Evolutionary conservation across 2,113 vertebrate genomes (phyloP), one percentile per base, ranked within the genome.

Genomic region (Meriones unguiculatus): DNA sequence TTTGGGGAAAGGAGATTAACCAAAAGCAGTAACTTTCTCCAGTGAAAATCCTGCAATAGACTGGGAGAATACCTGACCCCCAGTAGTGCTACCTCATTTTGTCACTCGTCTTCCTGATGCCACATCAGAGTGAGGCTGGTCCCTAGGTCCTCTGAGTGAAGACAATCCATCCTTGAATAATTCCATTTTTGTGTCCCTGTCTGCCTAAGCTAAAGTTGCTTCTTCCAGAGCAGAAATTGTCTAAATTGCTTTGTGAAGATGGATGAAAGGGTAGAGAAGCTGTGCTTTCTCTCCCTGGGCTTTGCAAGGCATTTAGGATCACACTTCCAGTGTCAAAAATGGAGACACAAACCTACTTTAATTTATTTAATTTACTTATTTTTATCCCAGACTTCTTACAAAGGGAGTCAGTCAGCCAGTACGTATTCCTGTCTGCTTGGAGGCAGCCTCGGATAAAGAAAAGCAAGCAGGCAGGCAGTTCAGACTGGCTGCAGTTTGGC

Each of bases 311-410:
- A 91, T 73, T 90, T 78, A 95, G 41, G 65, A 89, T 91, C 67
- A 54, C 41, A 89, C 64, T 82, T 30, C 6, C 65, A 62, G 88
- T 75, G 67, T 69, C 78, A 88, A 90, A 94, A 65, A 89, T 89
- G 87, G 72, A 96, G 89, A 80, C 35, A 76, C 54, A 90, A 96
- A 86, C 67, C 93, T 89, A 87, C 75, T 95, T 92, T 76, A 92
- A 72, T 92, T 93, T 30, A 90, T 72, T 94, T 93, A 81, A 76
- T 93, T 97, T 89, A n/a, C 94, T 92, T 81, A 81, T 85, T 92
- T 65, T 57, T 88, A 84, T 72, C 90, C 54, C 70, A 65, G 82
- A 86, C 90, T 92, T 93, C 95, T 70, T 62, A 69, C 24, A 11
- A 52, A 92, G 67, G 59, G 52, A 82, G 20, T 90, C 59, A 82